Evolutionary conservation across 2,888 invertebrate species (phyloP).

Genomic region (Dasysyrphus albostriatus): DNA sequence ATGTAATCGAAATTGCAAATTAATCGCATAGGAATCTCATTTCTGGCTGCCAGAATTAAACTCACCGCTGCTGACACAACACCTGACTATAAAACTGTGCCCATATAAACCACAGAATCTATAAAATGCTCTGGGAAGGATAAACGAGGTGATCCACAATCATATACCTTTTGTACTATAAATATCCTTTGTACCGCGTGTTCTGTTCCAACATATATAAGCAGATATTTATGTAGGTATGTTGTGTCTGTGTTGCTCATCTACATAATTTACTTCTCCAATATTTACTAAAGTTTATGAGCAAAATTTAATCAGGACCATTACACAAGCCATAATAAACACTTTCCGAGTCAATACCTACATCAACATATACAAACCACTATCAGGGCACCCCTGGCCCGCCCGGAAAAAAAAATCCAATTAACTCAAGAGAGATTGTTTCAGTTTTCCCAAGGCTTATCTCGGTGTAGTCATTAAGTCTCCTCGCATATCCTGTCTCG

Average conservation of each 20-base stretch:
- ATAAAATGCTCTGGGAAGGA: constrained; percentile 25
- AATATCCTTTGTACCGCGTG: constrained; percentile 53
- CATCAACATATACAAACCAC: constrained; percentile 24
- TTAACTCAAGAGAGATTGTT: constrained; percentile 76
- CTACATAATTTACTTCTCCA: constrained; percentile 75
- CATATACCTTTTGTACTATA: constrained; percentile 16
- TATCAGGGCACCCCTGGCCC: constrained; percentile 11
- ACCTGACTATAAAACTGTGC: constrained; percentile 34
- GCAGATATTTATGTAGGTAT: neutral
- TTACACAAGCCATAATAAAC: constrained; percentile 73
- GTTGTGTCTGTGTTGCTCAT: constrained; percentile 59
- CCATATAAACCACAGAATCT: constrained; percentile 39
- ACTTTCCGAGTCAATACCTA: constrained; percentile 59
- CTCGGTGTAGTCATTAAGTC: constrained; percentile 73
- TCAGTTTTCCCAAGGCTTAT: constrained; percentile 76
- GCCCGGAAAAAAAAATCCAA: constrained; percentile 59
- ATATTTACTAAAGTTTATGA: constrained; percentile 76
- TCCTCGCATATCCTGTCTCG: constrained; percentile 65
- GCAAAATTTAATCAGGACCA: constrained; percentile 73
- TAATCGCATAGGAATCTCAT: constrained; percentile 76
- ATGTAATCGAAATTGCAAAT: constrained; percentile 76
- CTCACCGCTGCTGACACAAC: constrained; percentile 27
- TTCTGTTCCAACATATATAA: neutral
- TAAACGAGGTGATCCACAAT: constrained; percentile 29
- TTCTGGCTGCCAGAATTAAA: constrained; percentile 68